Base-by-base conservation (phyloP, 1,140 invertebrate species). In the Apis laboriosa region DNA sequence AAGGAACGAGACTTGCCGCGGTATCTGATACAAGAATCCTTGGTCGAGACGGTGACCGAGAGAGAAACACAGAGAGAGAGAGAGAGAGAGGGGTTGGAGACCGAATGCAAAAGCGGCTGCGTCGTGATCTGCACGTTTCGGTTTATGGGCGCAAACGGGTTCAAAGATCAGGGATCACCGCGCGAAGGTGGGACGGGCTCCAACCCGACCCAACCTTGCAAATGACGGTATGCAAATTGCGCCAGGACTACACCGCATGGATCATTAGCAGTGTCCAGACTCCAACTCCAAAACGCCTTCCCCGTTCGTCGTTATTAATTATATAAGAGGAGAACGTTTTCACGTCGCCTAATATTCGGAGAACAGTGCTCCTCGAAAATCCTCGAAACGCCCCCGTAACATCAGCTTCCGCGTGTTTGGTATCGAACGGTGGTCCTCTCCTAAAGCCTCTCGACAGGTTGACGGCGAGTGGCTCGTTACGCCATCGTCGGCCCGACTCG, bases 201-300 rank as follows among this genome's bases (percentile, higher is more conserved):
- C 34, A 1, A 28, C 49, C 13, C 21, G 19, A 28, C 28, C 28
- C 72, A 70, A 28, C 56, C 66, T 24, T 43, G 73, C 60, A 64
- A 86, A 77, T 84, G 86, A 88, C 86, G 86, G 83, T 88, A 88
- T 90, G 91, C 84, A 90, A 90, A 92, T 90, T 84, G 80, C 15
- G 34, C 34, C 83, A 72, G 68, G 75, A n/a, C 86, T 63, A 68
- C 71, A 73, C 58, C 28, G 81, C 84, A 88, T 88, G 88, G 90
- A 85, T 79, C 77, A 88, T 89, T 91, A 85, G 24, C 34, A 70
- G 66, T 13, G 74, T 67, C 77, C 24, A 55, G 76, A 82, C 77
- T 73, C 71, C 34, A 34, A 34, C 61, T 60, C 56, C 77, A 70
- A 86, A 43, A 43, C 34, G 34, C 51, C 56, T 51, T 67, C 72